Evolutionary conservation across 2,888 invertebrate species (phyloP), one percentile per base, ranked within the genome.

Genomic region (Bruchidius siliquastri): DNA sequence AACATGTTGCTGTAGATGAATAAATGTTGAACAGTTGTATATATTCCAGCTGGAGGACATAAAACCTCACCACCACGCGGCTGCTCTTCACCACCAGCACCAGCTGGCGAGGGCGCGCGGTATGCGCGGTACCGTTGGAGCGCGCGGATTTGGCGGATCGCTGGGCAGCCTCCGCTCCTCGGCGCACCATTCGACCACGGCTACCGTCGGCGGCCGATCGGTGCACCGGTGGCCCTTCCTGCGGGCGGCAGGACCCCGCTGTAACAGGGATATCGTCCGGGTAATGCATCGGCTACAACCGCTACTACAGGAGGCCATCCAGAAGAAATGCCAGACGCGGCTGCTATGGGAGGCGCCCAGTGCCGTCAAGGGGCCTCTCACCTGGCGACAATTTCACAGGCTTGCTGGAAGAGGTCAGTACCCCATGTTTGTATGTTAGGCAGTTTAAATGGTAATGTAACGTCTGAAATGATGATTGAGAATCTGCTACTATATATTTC

Each of bases 331-430:
- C 79, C 93, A 94, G 70, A 88, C 88, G 20, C 80, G 96, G 79
- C 91, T 96, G 87, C 91, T 96, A 87, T 98, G 98, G 95, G 98
- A 98, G 86, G 96, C 97, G 72, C 94, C 94, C 0, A 92, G 94
- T 81, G 94, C 93, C 0, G 96, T 99, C 68, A 94, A 96, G 78
- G 99, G 99, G 0, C 99, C 99, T 32, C 91, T 99, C 20, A 99
- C 99, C 0, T 99, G 99, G 99, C 91, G 98, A 72, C 97, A 98
- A 86, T 98, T 99, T 88, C 98, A 98, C 89, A 91, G 96, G 75
- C 89, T 98, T 76, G 97, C 98, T 68, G 98, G 97, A 10, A 90
- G 97, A 84, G 97, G 85, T 84, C 77, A 78, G 71, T 73, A 49
- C n/a, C n/a, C n/a, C n/a, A n/a, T n/a, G n/a, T n/a, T n/a, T n/a